Conservation (phyloP, 2,797 vertebrate genomes). For the Microctenopoma stevenorrisi region DNA sequence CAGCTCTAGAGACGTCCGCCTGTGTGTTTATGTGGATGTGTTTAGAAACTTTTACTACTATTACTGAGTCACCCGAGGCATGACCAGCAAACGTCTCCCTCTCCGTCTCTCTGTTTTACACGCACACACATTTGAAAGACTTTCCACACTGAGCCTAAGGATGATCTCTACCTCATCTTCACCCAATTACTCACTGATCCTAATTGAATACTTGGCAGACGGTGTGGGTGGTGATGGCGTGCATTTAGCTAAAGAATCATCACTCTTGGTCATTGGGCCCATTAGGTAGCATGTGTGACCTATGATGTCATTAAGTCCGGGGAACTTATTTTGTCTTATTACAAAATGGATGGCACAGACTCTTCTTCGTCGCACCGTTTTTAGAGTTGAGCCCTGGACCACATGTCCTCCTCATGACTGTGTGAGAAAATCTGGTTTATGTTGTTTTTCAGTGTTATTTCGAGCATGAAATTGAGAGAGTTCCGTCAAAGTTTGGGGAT, state of each 20-base stretch:
- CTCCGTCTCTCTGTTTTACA: slow-evolving; percentile 12
- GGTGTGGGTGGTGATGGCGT: slow-evolving; percentile 50
- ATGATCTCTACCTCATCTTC: slow-evolving; percentile 72
- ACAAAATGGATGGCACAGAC: slow-evolving; percentile 9
- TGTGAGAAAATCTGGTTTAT: slow-evolving; percentile 47
- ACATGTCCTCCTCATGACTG: slow-evolving; percentile 22
- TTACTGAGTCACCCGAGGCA: slow-evolving; percentile 45
- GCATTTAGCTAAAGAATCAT: slow-evolving; percentile 59
- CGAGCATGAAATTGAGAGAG: slow-evolving; percentile 60
- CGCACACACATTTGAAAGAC: slow-evolving; percentile 57
- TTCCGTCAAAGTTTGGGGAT: slow-evolving; percentile 73
- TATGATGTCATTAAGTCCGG: slow-evolving; percentile 68
- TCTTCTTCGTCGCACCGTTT: slow-evolving; percentile 14
- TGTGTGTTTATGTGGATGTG: slow-evolving; percentile 64
- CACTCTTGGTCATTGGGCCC: slow-evolving; percentile 69
- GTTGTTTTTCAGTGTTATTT: slow-evolving; percentile 64
- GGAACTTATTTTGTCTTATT: slow-evolving; percentile 46
- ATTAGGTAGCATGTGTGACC: slow-evolving; percentile 67
- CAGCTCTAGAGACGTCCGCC: slow-evolving; percentile 36
- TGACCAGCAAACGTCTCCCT: slow-evolving; percentile 18
- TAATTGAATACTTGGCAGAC: slow-evolving; percentile 83
- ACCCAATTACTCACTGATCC: slow-evolving; percentile 76
- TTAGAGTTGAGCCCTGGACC: not conserved
- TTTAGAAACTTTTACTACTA: slow-evolving; percentile 63
- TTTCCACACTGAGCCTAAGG: slow-evolving; percentile 64